These are phyloP conservation scores for Epirrhoe alternata DNA, from an alignment of 2,888 invertebrate species.

Conservation along the genomic window DNA sequence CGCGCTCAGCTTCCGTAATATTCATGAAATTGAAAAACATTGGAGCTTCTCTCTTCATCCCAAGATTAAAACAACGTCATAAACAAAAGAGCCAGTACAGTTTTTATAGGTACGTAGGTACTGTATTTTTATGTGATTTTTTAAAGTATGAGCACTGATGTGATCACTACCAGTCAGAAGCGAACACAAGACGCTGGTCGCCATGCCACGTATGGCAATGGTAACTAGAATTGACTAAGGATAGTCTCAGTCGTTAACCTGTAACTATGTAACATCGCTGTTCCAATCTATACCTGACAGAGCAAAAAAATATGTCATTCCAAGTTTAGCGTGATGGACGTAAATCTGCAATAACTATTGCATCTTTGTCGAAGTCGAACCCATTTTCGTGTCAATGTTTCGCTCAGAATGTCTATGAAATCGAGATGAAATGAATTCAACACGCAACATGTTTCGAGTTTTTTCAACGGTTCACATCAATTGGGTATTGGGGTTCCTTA, in stretches of 20 bases:
- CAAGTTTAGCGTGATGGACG: slow-evolving; percentile 40
- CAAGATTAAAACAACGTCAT: no score
- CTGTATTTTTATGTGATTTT: no score
- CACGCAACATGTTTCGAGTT: slow-evolving; percentile 34
- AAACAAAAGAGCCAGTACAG: no score
- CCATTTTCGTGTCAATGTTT: slow-evolving; percentile 27
- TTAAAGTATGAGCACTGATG: no score
- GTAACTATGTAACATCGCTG: neutral
- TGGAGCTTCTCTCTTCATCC: no score
- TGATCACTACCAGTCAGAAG: neutral
- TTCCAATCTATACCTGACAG: slow-evolving; percentile 27
- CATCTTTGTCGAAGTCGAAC: slow-evolving; percentile 19
- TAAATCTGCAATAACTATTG: slow-evolving; percentile 16
- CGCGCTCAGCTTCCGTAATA: no score
- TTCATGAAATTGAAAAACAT: no score
- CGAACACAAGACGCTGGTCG: neutral
- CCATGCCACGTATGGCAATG: neutral
- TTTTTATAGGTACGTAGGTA: no score
- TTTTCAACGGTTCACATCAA: slow-evolving; percentile 22
- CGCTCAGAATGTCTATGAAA: slow-evolving; percentile 19
- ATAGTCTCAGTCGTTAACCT: neutral
- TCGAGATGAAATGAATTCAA: slow-evolving; percentile 15
- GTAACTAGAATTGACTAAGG: neutral
- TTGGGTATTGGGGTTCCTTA: neutral
- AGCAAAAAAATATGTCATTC: slow-evolving; percentile 45